Percentiles rank a stretch among this genome's conserved stretches.
Conservation (phyloP, 2,888 invertebrate species). For the Melikaiella ostensackeni region DNA sequence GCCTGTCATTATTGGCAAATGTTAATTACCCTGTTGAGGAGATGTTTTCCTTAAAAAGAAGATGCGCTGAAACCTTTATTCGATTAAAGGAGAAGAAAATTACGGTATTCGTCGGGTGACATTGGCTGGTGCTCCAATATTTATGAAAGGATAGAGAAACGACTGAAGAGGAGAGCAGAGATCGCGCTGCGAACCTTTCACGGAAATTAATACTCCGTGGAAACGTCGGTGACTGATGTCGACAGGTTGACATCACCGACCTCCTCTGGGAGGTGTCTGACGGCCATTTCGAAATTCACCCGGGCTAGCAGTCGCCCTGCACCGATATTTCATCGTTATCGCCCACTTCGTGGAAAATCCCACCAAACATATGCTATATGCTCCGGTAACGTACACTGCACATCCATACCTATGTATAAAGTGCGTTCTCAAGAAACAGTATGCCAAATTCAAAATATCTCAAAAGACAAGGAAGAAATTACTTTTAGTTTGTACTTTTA, state of each 20-base stretch:
- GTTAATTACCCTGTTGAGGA: neutral
- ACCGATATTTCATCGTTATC: neutral
- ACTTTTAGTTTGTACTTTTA: too few relatives aligned
- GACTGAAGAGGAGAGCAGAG: neutral
- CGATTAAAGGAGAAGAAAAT: neutral
- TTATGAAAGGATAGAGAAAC: neutral
- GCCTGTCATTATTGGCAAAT: neutral
- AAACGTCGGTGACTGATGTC: slow-evolving; percentile 38
- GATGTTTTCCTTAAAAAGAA: too few relatives aligned
- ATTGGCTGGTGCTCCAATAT: neutral
- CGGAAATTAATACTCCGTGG: slow-evolving; percentile 43
- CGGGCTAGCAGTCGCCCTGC: neutral
- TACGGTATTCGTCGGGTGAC: neutral
- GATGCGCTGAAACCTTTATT: too few relatives aligned
- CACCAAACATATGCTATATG: too few relatives aligned
- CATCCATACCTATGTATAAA: neutral
- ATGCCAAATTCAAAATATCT: neutral
- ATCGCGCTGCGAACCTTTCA: slow-evolving; percentile 41
- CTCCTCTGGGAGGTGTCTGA: slow-evolving; percentile 6
- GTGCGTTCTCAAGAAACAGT: neutral
- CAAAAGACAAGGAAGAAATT: neutral
- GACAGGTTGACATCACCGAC: slow-evolving; percentile 39
- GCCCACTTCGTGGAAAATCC: neutral
- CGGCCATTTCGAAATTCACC: slow-evolving; percentile 6
- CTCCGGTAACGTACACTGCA: neutral